These are phyloP conservation scores for Halcyon smyrnensis DNA, from an alignment of 2,797 vertebrate genomes.

Conservation along the genomic window DNA sequence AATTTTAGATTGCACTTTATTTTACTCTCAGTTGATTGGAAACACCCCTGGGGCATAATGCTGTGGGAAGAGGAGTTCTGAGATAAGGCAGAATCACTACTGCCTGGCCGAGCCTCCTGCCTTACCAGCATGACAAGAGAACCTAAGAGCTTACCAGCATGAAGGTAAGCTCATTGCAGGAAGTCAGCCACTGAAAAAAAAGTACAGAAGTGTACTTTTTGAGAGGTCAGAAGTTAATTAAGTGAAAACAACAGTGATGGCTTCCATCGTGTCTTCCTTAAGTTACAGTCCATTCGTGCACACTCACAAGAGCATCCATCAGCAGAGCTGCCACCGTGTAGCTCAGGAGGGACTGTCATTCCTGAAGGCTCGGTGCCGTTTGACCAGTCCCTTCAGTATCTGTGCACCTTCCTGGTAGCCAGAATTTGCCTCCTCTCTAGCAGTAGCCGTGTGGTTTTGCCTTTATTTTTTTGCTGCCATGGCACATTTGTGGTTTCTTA, in stretches of 20 bases:
- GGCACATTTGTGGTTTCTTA: neutral
- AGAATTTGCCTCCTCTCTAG: neutral
- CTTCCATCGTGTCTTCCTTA: neutral
- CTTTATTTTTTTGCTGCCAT: neutral
- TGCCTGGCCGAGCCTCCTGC: neutral
- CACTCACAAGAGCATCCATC: rapidly evolving
- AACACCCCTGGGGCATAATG: neutral
- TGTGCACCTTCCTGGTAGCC: neutral
- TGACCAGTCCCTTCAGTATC: neutral
- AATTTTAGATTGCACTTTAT: neutral
- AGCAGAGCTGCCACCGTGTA: neutral
- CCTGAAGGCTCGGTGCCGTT: neutral
- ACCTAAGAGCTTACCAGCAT: neutral
- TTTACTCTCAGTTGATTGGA: neutral
- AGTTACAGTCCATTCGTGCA: neutral
- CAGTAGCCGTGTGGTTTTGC: neutral
- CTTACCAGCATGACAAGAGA: rapidly evolving
- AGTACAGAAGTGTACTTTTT: neutral
- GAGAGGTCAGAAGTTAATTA: neutral
- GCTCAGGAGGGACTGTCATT: neutral
- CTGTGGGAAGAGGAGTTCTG: neutral
- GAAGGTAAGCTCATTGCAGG: neutral
- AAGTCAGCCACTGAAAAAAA: neutral
- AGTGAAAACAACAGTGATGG: neutral
- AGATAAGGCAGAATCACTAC: neutral